Evolutionary conservation across 2,888 invertebrate genomes (phyloP).

Genomic region (Epinotia ramella): DNA sequence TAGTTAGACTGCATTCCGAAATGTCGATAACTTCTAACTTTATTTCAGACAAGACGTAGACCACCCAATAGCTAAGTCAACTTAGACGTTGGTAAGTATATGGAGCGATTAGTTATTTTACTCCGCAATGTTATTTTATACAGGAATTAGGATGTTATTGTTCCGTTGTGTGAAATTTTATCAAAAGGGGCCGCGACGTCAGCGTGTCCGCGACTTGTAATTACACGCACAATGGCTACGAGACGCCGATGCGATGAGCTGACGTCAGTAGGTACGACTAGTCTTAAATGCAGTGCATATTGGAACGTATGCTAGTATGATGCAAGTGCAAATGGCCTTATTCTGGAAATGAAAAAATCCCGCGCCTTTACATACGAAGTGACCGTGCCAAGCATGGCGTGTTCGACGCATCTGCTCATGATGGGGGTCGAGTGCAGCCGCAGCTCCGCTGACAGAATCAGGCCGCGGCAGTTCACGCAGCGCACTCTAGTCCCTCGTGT

Average conservation of each 20-base stretch:
- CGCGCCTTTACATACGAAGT: not conserved
- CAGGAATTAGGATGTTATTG: constrained; percentile 10
- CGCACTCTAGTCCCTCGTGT: constrained; percentile 63
- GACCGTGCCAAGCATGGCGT: not conserved
- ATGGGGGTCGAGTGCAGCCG: constrained; percentile 34
- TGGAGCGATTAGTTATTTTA: not conserved
- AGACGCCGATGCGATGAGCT: constrained; percentile 11
- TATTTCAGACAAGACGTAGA: constrained; percentile 45
- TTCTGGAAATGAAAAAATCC: constrained; percentile 6
- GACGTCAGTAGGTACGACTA: constrained; percentile 19
- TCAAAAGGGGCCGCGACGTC: constrained; percentile 51
- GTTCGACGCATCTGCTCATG: constrained; percentile 37
- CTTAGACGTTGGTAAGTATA: constrained; percentile 14
- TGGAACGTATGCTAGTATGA: constrained; percentile 16
- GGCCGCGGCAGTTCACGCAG: constrained; percentile 49
- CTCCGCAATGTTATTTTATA: not conserved
- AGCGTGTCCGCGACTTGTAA: constrained; percentile 46
- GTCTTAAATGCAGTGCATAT: constrained; percentile 12
- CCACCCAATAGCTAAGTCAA: not conserved
- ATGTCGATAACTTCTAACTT: constrained; percentile 47
- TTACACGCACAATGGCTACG: constrained; percentile 49
- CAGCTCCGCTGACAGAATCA: constrained; percentile 26
- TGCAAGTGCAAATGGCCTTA: constrained; percentile 17
- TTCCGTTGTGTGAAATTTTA: constrained; percentile 20
- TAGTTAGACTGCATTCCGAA: constrained; percentile 49